Percentiles rank a stretch among this genome's conserved stretches.
Conservation (phyloP, 2,113 vertebrate species). For the Rhipidura dahli region DNA sequence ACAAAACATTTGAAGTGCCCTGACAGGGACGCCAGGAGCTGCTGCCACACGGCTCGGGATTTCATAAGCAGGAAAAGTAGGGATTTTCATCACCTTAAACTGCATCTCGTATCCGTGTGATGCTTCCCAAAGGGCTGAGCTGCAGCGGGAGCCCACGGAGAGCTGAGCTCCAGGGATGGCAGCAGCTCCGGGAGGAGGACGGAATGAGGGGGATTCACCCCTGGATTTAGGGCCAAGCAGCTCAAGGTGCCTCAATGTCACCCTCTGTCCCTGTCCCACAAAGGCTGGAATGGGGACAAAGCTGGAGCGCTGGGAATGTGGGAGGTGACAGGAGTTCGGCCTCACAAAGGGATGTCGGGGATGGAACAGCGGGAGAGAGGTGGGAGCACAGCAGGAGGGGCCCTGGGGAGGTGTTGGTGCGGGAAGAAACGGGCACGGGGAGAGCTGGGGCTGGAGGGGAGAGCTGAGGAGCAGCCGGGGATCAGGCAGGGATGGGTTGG, state of each 20-base stretch:
- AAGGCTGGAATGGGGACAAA: not conserved
- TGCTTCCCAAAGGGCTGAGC: not conserved
- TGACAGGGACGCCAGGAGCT: not conserved
- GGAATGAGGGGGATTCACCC: not conserved
- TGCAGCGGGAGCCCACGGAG: rapidly evolving
- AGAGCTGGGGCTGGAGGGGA: not conserved
- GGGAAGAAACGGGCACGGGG: rapidly evolving
- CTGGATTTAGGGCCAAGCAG: not conserved
- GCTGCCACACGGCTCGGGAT: not conserved
- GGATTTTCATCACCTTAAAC: not conserved
- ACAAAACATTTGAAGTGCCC: not conserved
- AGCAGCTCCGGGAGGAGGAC: rapidly evolving
- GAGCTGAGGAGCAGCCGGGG: rapidly evolving
- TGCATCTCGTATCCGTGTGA: not conserved
- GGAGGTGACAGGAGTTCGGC: not conserved
- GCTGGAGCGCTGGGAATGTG: not conserved
- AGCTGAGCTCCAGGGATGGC: not conserved
- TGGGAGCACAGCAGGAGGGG: not conserved
- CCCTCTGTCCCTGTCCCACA: not conserved
- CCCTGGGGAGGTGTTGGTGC: not conserved
- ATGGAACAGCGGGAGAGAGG: not conserved
- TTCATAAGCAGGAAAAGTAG: not conserved
- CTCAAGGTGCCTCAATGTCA: rapidly evolving
- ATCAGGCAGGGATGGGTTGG: not conserved
- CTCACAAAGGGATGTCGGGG: not conserved